Percentiles rank a stretch among this genome's conserved stretches.
phyloP scores from a whole-genome alignment of 2,888 invertebrate species.

The Pristionchus mayeri region DNA sequence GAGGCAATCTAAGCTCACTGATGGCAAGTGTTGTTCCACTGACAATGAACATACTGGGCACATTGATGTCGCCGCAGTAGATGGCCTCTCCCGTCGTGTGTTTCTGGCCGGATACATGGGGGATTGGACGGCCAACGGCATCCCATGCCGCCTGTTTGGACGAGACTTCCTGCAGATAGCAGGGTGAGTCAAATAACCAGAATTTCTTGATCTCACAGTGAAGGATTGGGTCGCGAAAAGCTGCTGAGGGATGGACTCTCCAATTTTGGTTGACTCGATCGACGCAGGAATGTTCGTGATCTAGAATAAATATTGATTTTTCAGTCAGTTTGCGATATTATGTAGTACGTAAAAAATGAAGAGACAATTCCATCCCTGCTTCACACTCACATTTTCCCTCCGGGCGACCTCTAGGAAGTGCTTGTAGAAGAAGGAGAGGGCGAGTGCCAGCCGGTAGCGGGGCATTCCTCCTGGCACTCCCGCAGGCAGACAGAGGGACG shows the following conservation, averaged over 20 bases:
- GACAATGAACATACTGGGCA: conserved; percentile 62
- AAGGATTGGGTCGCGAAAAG: conserved; percentile 81
- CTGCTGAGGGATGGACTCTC: conserved; percentile 60
- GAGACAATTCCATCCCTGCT: too few species aligned
- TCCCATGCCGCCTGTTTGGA: conserved; percentile 79
- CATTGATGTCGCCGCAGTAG: conserved; percentile 88
- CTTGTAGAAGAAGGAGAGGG: conserved; percentile 81
- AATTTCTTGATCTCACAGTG: background rate
- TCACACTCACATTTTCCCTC: conserved; percentile 49
- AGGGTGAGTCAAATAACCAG: too few species aligned
- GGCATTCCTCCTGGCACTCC: conserved; percentile 83
- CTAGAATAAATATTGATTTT: conserved; percentile 23
- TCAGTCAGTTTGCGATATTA: background rate
- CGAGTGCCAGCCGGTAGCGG: conserved; percentile 85
- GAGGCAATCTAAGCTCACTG: conserved; percentile 77
- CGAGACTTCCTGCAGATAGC: conserved; percentile 71
- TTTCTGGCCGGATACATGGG: conserved; percentile 88
- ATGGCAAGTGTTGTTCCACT: background rate
- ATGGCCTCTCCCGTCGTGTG: conserved; percentile 92
- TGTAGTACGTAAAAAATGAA: too few species aligned
- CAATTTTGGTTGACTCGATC: conserved; percentile 56
- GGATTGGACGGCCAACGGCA: conserved; percentile 86
- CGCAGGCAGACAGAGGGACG: conserved; percentile 15
- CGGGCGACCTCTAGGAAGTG: conserved; percentile 78
- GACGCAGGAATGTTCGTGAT: conserved; percentile 42